Evolutionary conservation across 2,888 invertebrate species (phyloP).

Genomic region (Lycaena phlaeas): DNA sequence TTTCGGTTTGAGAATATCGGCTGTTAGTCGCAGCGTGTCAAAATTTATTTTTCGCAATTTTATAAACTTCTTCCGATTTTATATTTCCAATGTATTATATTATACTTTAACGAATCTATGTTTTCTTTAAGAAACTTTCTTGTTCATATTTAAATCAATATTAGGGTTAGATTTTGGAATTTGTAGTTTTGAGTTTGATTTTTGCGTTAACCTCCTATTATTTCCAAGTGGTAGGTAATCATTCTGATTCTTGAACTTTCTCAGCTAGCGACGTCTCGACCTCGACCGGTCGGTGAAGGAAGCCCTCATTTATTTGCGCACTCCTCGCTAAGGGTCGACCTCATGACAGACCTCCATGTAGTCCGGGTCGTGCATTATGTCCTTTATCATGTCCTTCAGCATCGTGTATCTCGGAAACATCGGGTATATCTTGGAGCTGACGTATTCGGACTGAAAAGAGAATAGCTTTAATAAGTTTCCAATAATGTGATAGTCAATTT

Average conservation of each 20-base stretch:
- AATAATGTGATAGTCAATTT: no score
- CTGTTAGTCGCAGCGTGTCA: no score
- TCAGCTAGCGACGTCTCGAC: conserved; percentile 55
- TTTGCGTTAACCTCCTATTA: background rate
- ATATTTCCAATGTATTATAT: no score
- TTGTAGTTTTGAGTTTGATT: conserved; percentile 4
- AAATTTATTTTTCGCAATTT: no score
- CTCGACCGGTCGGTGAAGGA: conserved; percentile 60
- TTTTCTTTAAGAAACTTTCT: no score
- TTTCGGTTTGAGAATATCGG: no score
- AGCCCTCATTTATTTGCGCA: conserved; percentile 68
- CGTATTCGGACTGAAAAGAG: conserved; percentile 84
- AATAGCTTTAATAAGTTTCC: background rate
- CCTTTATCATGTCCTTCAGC: conserved; percentile 98
- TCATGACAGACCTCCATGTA: conserved; percentile 98
- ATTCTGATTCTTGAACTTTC: conserved; percentile 4
- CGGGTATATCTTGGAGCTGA: conserved; percentile 92
- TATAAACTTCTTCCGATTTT: no score
- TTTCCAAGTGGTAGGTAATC: conserved; percentile 12
- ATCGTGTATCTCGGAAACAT: conserved; percentile 95
- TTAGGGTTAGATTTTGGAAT: no score
- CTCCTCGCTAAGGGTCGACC: conserved; percentile 80
- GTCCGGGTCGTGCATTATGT: conserved; percentile 95
- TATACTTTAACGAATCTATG: no score
- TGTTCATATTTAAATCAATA: no score